Base-by-base conservation (phyloP, 2,113 vertebrate genomes). In the Callospermophilus lateralis region DNA sequence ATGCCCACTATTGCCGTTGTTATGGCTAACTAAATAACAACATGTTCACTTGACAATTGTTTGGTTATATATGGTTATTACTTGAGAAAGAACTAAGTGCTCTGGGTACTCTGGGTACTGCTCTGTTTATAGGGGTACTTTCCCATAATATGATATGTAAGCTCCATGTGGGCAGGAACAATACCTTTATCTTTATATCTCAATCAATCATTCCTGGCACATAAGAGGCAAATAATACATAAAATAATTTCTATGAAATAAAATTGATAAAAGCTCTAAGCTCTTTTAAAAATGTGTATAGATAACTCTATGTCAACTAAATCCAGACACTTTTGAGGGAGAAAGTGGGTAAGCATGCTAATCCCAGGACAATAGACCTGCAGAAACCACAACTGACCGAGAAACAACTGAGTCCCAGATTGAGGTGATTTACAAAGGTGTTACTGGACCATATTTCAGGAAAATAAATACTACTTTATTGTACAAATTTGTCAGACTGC, bases 401-500 rank as follows among this genome's bases (percentile, higher is more conserved):
- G 45, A n/a, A 83, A 63, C 32, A 51, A 87, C 20, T 4, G n/a
- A 89, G 55, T 92, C 70, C 53, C 32, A 37, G 26, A 85, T 26
- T 20, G 53, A 72, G 32, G 73, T 83, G 63, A 96, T 81, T 88
- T 85, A 73, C 32, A 12, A 61, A 93, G 15, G 9, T 76, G 34
- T 63, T 34, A 68, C 12, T 19, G 8, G 39, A 74, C 22, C 39
- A 3, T 48, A 22, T 61, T 90, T 92, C 48, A 90, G 77, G 88
- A 84, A 67, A 90, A 63, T 1, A 85, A 81, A 79, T 83, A n/a
- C 15, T 53, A 2, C 79, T 78, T 83, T 78, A 3, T 73, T 55
- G 51, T 63, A 73, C 68, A 81, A 90, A 90, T 88, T 68, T 76
- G 65, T 92, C 79, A 95, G 79, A 42, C n/a, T 12, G 24, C 13